Base-by-base conservation (phyloP, 2,888 invertebrate species). In the Phalera bucephala region DNA sequence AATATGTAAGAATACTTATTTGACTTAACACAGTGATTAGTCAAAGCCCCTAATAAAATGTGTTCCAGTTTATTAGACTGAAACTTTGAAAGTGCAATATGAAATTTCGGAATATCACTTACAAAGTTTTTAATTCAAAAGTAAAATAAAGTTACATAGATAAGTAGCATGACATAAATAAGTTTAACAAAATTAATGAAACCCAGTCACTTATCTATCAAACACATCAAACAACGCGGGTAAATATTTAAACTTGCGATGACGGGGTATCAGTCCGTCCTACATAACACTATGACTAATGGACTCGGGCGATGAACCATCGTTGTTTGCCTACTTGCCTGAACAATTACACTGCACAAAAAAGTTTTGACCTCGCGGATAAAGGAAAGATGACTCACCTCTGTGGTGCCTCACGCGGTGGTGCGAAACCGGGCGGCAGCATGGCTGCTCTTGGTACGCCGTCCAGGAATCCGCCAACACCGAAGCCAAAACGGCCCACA, bases 401-500 rank as follows among this genome's bases (percentile, higher is more conserved):
- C 92, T 89, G 54, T 93, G 93, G 72, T 93, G 93, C 45, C 93
- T 76, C 45, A 93, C 91, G 40, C 92, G 91, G 53, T 90, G 90
- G 67, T 92, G 92, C 40, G 90, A 80, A 37, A 84, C 86, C 25
- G 91, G 91, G 37, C 91, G 85, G 76, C 93, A 93, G 72, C 93
- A 93, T 27, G 93, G 93, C 72, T 92, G 91, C 80, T 93, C 93
- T 84, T 91, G 91, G 72, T 91, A 93, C 60, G 92, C 91, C 27
- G 91, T 92, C 92, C 92, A 92, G 62, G 91, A 92, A 81, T 92
- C 92, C 54, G 91, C 93, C 76, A 86, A 81, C 52, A 80, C 92
- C 56, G 87, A 90, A 61, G 76, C 79, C 65, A 81, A 48, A 66
- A 79, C 58, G 31, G 69, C 74, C 73, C 77, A 80, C 58, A 84